Evolutionary conservation across 2,888 invertebrate genomes (phyloP), one percentile per base, ranked within the genome.

Genomic region (Ochropacha duplaris): DNA sequence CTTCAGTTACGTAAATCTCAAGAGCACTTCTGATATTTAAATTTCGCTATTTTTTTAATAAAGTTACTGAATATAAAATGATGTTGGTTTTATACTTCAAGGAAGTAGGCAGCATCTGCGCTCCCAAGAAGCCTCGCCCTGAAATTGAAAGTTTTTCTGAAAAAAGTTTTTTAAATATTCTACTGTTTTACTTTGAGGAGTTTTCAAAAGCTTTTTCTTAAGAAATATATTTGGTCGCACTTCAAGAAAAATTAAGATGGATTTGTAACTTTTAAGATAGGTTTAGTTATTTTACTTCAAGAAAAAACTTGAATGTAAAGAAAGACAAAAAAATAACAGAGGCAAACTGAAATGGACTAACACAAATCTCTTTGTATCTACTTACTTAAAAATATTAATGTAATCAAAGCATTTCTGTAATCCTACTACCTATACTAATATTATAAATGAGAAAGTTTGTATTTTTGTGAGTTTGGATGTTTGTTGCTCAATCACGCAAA

Each of bases 11-110:
- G 59, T 59, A 54, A 56, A 54, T 44, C 66, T 62, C 58, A 62
- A 65, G 62, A 66, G 59, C 58, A 58, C 65, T 56, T 52, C 52
- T 12, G 49, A 62, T 57, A 62, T 62, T 70, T 64, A 63, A 72
- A 71, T 62, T 56, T 59, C 16, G 34, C 16, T 54, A 34, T 24
- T 14, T 51, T 31, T 52, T 49, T 44, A 24, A 57, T 50, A 50
- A 54, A 50, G 19, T 57, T 28, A 26, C 16, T 31, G 51, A 50
- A 49, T 54, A 34, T 49, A 31, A 51, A 55, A 28, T 34, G 50
- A 22, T 55, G 22, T 54, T 34, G 55, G 31, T 31, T 52, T 52
- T 34, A 52, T 31, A 50, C 50, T 50, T 50, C 26, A 50, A 50
- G 50, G n/a, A 50, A 50, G 52, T 52, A 55, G 26, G 34, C 24